Evolutionary conservation across 2,888 invertebrate species (phyloP).

Genomic region (Tupiocoris notatus): DNA sequence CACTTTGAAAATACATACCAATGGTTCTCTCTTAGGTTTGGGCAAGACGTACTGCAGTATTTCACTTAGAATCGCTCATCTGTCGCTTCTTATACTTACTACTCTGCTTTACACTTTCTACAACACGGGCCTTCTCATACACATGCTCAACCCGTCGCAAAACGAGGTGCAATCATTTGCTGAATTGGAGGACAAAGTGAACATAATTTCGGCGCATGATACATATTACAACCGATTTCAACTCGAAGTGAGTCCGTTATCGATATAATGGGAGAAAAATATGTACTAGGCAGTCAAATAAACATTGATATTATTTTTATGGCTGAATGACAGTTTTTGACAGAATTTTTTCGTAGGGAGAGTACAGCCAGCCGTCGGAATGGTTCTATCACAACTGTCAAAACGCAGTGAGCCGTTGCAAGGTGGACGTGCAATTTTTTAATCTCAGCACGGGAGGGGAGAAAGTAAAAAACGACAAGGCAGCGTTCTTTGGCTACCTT

Average conservation of each 20-base stretch:
- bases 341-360: not conserved
- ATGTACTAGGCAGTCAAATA: not conserved
- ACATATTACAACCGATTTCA: conserved; percentile 24
- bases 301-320: not conserved
- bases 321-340: not conserved
- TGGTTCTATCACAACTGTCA: conserved; percentile 19
- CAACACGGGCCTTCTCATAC: conserved; percentile 18
- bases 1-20: too few relatives aligned
- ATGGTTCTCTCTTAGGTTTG: conserved; percentile 11
- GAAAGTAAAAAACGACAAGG: not conserved
- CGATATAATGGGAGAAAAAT: not conserved
- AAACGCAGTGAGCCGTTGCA: not conserved
- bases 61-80: conserved; percentile 29
- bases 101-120: conserved; percentile 18
- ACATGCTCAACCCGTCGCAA: conserved; percentile 17
- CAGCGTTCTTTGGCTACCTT: conserved; percentile 7
- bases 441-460: not conserved
- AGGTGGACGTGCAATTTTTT: not conserved
- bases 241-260: conserved; percentile 5
- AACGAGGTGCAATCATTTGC: conserved; percentile 15
- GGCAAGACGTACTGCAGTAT: conserved; percentile 3
- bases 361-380: conserved; percentile 19
- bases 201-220: conserved; percentile 21
- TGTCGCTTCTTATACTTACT: conserved; percentile 27
- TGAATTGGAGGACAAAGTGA: conserved; percentile 1